These are phyloP conservation scores for Cydia fagiglandana DNA, from an alignment of 1,140 invertebrate genomes.

Conservation along the genomic window DNA sequence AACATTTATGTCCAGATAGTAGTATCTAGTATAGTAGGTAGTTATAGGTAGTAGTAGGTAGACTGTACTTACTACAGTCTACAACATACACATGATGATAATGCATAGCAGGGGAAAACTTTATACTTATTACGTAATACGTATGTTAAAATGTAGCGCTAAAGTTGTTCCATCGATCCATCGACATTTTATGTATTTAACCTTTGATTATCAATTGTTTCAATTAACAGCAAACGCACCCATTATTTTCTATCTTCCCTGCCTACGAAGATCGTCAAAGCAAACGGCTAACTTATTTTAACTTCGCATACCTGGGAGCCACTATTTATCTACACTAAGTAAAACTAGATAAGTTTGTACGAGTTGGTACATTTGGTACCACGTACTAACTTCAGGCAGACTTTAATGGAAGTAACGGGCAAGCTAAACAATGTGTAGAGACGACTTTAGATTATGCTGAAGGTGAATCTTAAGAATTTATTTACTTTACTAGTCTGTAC, in stretches of 20 bases:
- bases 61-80: too few relatives aligned
- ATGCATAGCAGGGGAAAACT: too few relatives aligned
- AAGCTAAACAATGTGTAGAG: not conserved
- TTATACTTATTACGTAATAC: too few relatives aligned
- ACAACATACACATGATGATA: too few relatives aligned
- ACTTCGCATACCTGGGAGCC: not conserved
- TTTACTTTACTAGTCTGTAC: too few relatives aligned
- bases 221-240: not conserved
- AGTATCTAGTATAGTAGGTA: too few relatives aligned
- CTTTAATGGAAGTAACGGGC: constrained; percentile 16
- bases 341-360: constrained; percentile 21
- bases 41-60: too few relatives aligned
- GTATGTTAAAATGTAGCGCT: too few relatives aligned
- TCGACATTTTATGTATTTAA: not conserved
- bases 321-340: constrained; percentile 27
- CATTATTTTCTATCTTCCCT: not conserved
- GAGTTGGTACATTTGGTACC: constrained; percentile 16
- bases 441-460: not conserved
- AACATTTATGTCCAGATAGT: too few relatives aligned
- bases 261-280: not conserved
- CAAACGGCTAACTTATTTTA: not conserved
- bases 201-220: not conserved
- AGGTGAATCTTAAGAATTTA: not conserved
- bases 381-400: constrained; percentile 3
- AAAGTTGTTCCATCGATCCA: too few relatives aligned